A percentile compares a stretch with the other conserved stretches of the same genome.
phyloP scores from a whole-genome alignment of 2,888 invertebrate species.

The Hoplodrina blanda region DNA sequence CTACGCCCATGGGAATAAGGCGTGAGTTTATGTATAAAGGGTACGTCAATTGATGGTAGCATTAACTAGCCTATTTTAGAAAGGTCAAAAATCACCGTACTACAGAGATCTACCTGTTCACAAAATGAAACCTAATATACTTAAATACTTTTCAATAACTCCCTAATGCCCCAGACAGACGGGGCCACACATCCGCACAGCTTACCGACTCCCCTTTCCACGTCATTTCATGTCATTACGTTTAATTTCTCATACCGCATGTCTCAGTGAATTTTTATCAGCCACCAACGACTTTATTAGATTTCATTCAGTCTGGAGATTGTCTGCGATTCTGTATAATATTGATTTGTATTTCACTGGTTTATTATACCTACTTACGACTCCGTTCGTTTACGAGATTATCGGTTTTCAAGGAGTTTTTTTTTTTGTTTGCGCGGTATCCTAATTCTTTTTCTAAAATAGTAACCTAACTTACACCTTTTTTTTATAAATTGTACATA shows the following conservation, averaged over 20 bases:
- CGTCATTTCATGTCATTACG: conserved; percentile 82
- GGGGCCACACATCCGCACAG: conserved; percentile 49
- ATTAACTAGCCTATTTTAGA: too few species aligned
- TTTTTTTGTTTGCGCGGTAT: too few species aligned
- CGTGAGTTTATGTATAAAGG: too few species aligned
- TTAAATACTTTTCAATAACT: conserved; percentile 29
- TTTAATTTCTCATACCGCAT: conserved; percentile 81
- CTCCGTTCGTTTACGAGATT: too few species aligned
- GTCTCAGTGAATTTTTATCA: conserved; percentile 82
- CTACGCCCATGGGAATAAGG: too few species aligned
- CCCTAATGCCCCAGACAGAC: conserved; percentile 31
- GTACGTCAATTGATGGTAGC: too few species aligned
- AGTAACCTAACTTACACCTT: too few species aligned
- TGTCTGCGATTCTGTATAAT: conserved; percentile 64
- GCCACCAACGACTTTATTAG: conserved; percentile 79
- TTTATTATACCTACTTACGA: too few species aligned
- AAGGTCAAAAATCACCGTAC: too few species aligned
- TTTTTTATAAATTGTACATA: too few species aligned
- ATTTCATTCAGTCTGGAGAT: conserved; percentile 82
- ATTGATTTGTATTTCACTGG: conserved; percentile 54
- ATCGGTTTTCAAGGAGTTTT: too few species aligned
- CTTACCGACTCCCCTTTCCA: conserved; percentile 62
- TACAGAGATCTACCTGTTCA: background rate
- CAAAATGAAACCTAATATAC: background rate
- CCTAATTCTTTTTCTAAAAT: too few species aligned